Percentiles rank a stretch among this genome's conserved stretches.
phyloP scores from a whole-genome alignment of 1,140 invertebrate genomes.

The Zaprionus davidi region DNA sequence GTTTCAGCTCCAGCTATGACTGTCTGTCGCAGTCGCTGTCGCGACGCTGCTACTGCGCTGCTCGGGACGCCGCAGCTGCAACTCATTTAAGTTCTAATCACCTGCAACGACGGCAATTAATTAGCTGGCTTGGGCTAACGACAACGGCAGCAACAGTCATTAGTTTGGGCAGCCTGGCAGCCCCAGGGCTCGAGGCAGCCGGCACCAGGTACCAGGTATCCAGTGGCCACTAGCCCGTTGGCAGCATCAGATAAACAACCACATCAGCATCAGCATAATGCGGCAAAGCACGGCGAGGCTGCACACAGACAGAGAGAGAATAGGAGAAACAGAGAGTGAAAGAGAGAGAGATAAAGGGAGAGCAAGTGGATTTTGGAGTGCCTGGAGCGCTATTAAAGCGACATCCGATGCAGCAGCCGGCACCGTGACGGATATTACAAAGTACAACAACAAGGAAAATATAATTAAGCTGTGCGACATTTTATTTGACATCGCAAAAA shows the following conservation, averaged over 20 bases:
- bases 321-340: neutral
- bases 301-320: neutral
- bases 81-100: conserved; percentile 76
- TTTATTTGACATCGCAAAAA: conserved; percentile 31
- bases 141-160: conserved; percentile 66
- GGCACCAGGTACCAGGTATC: neutral
- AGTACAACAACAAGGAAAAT: conserved; percentile 45
- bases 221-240: conserved; percentile 22
- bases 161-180: conserved; percentile 50
- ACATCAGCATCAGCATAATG: conserved; percentile 58
- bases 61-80: conserved; percentile 43
- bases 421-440: conserved; percentile 62
- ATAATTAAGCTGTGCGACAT: conserved; percentile 54
- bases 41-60: conserved; percentile 9
- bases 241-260: conserved; percentile 66
- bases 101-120: conserved; percentile 74
- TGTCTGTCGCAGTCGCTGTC: neutral
- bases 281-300: conserved; percentile 43
- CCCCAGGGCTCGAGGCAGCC: neutral
- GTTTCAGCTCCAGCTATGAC: neutral
- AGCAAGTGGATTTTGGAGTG: conserved; percentile 11
- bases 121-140: conserved; percentile 60
- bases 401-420: conserved; percentile 58
- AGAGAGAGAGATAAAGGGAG: neutral
- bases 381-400: conserved; percentile 52